Percentiles rank a stretch among this genome's conserved stretches.
These are phyloP conservation scores for Trichoplusia ni DNA, from an alignment of 1,140 invertebrate genomes.

Conservation along the genomic window DNA sequence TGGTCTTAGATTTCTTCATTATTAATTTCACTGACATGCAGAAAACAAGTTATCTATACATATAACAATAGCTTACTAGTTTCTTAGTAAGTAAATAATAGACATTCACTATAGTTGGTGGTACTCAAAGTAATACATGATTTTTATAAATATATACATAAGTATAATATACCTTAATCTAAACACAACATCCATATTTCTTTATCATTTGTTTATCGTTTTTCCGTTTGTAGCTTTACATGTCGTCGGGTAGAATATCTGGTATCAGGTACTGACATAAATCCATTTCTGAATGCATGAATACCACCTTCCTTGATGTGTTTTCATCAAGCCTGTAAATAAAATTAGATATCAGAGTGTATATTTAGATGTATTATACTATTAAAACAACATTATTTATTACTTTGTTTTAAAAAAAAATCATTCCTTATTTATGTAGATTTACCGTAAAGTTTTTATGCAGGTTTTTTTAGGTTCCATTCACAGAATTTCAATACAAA, in stretches of 20 bases:
- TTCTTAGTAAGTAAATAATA: neutral
- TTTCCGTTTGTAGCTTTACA: conserved; percentile 68
- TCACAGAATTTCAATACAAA: too few species aligned
- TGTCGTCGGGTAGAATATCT: conserved; percentile 87
- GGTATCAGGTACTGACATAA: conserved; percentile 88
- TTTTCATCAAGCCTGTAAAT: conserved; percentile 87
- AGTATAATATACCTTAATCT: neutral
- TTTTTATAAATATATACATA: conserved; percentile 18
- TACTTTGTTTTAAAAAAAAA: too few species aligned
- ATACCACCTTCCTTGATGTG: conserved; percentile 87
- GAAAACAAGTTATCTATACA: too few species aligned
- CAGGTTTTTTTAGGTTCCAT: too few species aligned
- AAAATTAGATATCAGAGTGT: neutral
- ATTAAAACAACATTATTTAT: too few species aligned
- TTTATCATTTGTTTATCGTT: conserved; percentile 4
- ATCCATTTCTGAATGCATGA: conserved; percentile 86
- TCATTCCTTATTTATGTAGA: too few species aligned
- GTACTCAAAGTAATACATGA: neutral
- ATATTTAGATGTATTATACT: neutral
- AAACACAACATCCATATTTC: neutral
- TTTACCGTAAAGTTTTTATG: too few species aligned
- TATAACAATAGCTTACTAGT: too few species aligned
- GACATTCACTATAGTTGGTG: neutral
- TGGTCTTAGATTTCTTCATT: too few species aligned
- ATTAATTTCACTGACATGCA: too few species aligned